Percentiles rank a stretch among this genome's conserved stretches.
Conservation (phyloP, 37 sponge, comb jelly and placozoan species). For the Petrosia ficiformis region DNA sequence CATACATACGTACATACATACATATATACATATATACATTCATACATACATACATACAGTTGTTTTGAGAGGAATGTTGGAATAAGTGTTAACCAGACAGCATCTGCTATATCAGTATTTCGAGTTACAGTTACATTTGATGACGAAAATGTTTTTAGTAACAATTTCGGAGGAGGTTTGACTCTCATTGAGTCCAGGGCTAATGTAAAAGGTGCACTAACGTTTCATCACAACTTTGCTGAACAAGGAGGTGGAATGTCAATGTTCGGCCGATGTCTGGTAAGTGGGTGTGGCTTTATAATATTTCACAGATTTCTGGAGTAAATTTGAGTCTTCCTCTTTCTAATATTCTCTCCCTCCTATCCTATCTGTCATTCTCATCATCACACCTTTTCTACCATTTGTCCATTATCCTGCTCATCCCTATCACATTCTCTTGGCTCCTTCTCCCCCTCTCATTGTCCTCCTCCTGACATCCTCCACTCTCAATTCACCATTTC, state of each 20-base stretch:
- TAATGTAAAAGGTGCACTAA: slow-evolving; percentile 39
- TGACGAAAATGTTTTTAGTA: slow-evolving; percentile 26
- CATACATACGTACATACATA: background rate
- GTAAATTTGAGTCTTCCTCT: too few relatives aligned
- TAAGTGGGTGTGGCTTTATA: too few relatives aligned
- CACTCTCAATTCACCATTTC: too few relatives aligned
- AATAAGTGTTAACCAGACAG: slow-evolving; percentile 10
- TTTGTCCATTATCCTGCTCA: too few relatives aligned
- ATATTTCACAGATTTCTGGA: too few relatives aligned
- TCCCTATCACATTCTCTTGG: too few relatives aligned
- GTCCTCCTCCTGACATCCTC: too few relatives aligned
- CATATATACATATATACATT: background rate
- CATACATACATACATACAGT: background rate
- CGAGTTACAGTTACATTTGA: slow-evolving; percentile 31
- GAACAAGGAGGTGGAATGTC: slow-evolving; percentile 61
- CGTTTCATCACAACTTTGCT: slow-evolving; percentile 42
- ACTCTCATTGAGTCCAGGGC: slow-evolving; percentile 52
- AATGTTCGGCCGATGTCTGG: slow-evolving; percentile 62
- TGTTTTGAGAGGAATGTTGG: slow-evolving; percentile 16
- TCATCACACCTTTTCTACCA: too few relatives aligned
- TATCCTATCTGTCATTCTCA: too few relatives aligned
- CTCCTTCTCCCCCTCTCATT: too few relatives aligned
- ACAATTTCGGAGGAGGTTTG: slow-evolving; percentile 56
- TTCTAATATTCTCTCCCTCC: too few relatives aligned
- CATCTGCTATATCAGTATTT: slow-evolving; percentile 52